Conservation (phyloP, 2,113 vertebrate genomes). For the Hyla sarda region DNA sequence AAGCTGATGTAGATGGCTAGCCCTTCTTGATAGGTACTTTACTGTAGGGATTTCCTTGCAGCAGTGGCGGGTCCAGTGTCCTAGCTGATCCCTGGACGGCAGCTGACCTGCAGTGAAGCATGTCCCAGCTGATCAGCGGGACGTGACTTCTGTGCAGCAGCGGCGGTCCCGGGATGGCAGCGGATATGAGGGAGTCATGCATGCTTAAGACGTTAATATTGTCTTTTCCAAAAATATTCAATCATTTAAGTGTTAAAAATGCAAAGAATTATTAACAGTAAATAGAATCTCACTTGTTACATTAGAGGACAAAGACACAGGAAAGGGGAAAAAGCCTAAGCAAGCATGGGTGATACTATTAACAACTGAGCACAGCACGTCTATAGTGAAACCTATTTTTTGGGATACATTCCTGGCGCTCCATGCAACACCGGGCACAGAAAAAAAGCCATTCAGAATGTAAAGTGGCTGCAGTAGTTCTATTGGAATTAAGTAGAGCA, state of each 20-base stretch:
- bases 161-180: too few species aligned
- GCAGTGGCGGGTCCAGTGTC: too few species aligned
- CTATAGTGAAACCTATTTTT: slow-evolving; percentile 10
- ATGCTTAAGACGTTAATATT: too few species aligned
- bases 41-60: too few species aligned
- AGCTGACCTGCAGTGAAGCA: too few species aligned
- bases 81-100: too few species aligned
- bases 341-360: not conserved
- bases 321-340: not conserved
- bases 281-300: slow-evolving; percentile 15
- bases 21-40: too few species aligned
- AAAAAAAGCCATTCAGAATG: not conserved
- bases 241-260: not conserved
- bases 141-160: too few species aligned
- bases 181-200: too few species aligned
- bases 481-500: slow-evolving; percentile 41
- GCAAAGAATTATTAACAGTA: not conserved
- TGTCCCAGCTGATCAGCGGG: too few species aligned
- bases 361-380: slow-evolving; percentile 41
- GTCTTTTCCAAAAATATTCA: not conserved
- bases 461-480: not conserved
- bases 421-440: slow-evolving; percentile 1
- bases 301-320: slow-evolving; percentile 13
- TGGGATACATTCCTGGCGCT: slow-evolving; percentile 22
- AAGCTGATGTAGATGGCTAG: too few species aligned